Conservation (phyloP, 2,888 invertebrate genomes). For the Chouioia cunea region DNA sequence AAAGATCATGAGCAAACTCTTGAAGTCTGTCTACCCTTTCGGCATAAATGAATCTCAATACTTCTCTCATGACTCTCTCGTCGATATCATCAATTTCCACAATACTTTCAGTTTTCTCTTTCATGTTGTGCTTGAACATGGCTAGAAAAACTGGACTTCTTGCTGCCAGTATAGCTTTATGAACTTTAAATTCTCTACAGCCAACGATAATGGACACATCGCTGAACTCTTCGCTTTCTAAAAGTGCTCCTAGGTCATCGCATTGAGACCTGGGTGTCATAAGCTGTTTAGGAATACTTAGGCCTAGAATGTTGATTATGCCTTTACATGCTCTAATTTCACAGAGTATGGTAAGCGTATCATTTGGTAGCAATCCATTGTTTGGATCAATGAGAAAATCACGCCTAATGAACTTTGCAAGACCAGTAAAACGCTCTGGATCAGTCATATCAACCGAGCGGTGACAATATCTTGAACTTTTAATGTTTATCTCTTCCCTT, state of each 20-base stretch:
- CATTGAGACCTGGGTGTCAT: constrained; percentile 33
- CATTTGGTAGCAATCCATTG: constrained; percentile 43
- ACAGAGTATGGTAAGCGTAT: constrained; percentile 43
- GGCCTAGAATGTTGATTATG: constrained; percentile 42
- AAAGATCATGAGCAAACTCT: constrained; percentile 42
- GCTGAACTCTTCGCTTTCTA: constrained; percentile 45
- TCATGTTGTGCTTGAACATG: constrained; percentile 47
- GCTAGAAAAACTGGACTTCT: constrained; percentile 46
- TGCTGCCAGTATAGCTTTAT: constrained; percentile 45
- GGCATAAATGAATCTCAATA: constrained; percentile 44
- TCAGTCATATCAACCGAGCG: constrained; percentile 39
- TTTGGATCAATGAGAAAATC: constrained; percentile 38
- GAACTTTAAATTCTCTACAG: constrained; percentile 41
- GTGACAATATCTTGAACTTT: constrained; percentile 43
- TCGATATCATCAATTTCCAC: constrained; percentile 41
- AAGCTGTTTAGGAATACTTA: constrained; percentile 39
- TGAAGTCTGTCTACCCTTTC: constrained; percentile 43
- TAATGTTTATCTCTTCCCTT: constrained; percentile 42
- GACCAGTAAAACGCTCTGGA: constrained; percentile 37
- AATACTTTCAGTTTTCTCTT: constrained; percentile 44
- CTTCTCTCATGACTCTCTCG: constrained; percentile 41
- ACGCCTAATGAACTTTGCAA: constrained; percentile 42
- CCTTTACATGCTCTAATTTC: constrained; percentile 44
- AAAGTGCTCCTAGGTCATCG: constrained; percentile 38
- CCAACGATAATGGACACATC: constrained; percentile 45